These are phyloP conservation scores for Tragulus kanchil DNA, from an alignment of 2,113 vertebrate species.

Conservation along the genomic window DNA sequence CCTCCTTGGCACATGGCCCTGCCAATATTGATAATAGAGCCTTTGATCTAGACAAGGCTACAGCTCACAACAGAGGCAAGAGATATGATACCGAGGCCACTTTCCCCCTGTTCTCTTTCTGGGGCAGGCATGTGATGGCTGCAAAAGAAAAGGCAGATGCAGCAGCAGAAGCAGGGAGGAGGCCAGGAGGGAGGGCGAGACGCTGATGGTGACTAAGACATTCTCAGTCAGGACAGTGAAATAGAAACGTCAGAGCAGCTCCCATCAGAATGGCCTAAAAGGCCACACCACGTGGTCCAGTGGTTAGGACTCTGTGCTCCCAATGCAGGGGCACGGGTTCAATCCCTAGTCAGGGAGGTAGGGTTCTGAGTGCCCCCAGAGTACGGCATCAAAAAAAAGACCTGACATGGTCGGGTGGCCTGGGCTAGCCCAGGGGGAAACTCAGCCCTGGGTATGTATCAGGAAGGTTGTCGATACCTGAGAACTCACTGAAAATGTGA, in stretches of 20 bases:
- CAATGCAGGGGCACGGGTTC: neutral
- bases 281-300: neutral
- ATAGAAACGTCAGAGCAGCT: neutral
- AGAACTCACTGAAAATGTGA: constrained; percentile 66
- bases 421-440: constrained; percentile 25
- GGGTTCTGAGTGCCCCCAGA: neutral
- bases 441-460: neutral
- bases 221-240: neutral
- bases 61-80: constrained; percentile 12
- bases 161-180: neutral
- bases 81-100: neutral
- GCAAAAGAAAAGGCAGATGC: neutral
- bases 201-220: neutral
- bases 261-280: neutral
- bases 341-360: neutral
- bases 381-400: neutral
- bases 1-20: constrained; percentile 40
- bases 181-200: neutral
- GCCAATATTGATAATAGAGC: constrained; percentile 18
- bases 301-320: neutral
- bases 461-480: constrained; percentile 58
- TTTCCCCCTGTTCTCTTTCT: constrained; percentile 57
- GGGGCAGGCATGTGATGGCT: neutral
- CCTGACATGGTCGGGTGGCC: neutral
- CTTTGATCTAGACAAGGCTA: neutral